Conservation (phyloP, 1,140 invertebrate genomes). For the Bursaphelenchus mucronatus region DNA sequence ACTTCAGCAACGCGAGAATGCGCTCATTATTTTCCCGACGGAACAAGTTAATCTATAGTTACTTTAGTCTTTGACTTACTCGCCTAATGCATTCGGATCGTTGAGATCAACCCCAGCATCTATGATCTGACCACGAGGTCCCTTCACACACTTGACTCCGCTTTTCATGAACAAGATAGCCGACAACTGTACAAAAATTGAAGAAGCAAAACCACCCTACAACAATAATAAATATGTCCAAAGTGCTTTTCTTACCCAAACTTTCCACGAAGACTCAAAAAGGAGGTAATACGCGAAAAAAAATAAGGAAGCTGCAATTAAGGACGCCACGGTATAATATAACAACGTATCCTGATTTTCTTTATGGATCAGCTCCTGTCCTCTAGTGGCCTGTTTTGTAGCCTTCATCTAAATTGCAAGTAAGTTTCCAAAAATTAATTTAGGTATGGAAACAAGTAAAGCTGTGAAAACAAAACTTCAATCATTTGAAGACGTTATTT, state of each 20-base stretch:
- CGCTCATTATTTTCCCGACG: too few species aligned
- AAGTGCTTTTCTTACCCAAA: constrained; percentile 20
- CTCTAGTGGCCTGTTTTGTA: constrained; percentile 51
- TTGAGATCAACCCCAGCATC: constrained; percentile 59
- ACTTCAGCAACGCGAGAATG: too few species aligned
- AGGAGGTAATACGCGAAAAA: constrained; percentile 26
- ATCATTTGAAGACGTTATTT: background rate
- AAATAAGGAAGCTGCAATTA: constrained; percentile 27
- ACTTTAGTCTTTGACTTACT: constrained; percentile 38
- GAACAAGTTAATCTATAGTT: constrained; percentile 10
- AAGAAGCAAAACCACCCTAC: constrained; percentile 17
- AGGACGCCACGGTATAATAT: constrained; percentile 37
- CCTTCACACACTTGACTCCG: constrained; percentile 33
- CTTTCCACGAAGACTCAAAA: constrained; percentile 27
- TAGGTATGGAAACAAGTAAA: background rate
- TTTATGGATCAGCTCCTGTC: constrained; percentile 54
- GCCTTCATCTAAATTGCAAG: constrained; percentile 17
- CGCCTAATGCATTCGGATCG: constrained; percentile 53
- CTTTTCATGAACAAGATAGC: constrained; percentile 40
- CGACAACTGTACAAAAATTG: constrained; percentile 25
- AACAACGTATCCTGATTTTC: constrained; percentile 52
- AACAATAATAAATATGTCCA: background rate
- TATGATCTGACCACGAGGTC: constrained; percentile 51
- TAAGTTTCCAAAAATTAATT: constrained; percentile 4
- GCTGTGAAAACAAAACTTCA: background rate